Evolutionary conservation across 2,797 vertebrate species (phyloP), one percentile per base, ranked within the genome.

Genomic region (Gobionotothen gibberifrons): DNA sequence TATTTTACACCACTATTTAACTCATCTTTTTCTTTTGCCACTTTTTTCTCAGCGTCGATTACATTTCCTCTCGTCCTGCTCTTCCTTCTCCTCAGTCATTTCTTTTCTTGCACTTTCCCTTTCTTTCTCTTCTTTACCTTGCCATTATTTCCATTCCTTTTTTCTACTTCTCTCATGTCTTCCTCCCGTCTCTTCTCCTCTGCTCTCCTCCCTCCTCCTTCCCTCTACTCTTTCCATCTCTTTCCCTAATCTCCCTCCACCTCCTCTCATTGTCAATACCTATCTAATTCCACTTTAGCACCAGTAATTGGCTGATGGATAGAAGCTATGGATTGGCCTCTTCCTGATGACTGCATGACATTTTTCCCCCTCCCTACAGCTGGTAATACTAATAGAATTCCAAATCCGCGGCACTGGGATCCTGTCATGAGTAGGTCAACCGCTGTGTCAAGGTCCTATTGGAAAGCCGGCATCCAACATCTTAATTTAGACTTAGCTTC

Each of bases 281-380:
- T 96, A 98, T 98, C 97, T 99, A 99, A 98, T 98, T 99, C 97
- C 95, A 98, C 97, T 98, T 97, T 98, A 99, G 97, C 97, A 96
- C 96, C 96, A 97, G 97, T 99, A 99, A 99, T 99, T 98, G 98
- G 97, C 97, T 97, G 97, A 98, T 99, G 96, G 97, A 97, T 97
- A 97, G 96, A 96, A 96, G 97, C 96, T 99, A 99, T 98, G 97
- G 97, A 99, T 99, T 98, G 97, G 96, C 96, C 97, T 88, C 91
- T 98, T 98, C 97, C 96, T 97, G 97, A 98, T 99, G 98, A 98
- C 97, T 98, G 96, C 95, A 97, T 97, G 97, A 96, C 97, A 98
- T 97, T 91, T 96, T 94, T 72, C 80, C 86, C 88, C 90, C 89
- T 85, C 92, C 95, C 94, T 96, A 80, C 85, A 90, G 87, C 96